Percentiles rank a stretch among this genome's conserved stretches.
Evolutionary conservation across 1,140 invertebrate species (phyloP).

Genomic region (Diuraphis noxia): DNA sequence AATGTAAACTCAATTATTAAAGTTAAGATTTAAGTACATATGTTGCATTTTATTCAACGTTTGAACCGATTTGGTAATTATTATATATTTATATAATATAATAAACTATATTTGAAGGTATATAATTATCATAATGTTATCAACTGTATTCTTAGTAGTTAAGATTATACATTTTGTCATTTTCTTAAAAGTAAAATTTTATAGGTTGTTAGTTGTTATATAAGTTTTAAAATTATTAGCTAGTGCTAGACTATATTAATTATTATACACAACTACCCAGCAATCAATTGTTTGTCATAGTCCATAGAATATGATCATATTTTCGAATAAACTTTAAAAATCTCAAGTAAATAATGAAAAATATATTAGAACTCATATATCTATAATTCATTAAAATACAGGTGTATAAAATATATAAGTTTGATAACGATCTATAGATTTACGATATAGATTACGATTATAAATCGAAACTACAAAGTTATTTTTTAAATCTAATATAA

Average conservation of each 20-base stretch:
- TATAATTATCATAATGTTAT: neutral
- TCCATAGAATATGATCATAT: no score
- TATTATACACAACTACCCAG: neutral
- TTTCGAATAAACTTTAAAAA: neutral
- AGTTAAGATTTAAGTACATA: neutral
- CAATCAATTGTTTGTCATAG: neutral
- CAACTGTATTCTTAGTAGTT: neutral
- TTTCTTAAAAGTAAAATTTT: neutral
- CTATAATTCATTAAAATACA: neutral
- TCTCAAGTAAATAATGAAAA: neutral
- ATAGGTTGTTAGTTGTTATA: neutral
- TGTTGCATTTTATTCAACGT: neutral
- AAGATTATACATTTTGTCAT: neutral
- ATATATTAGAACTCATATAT: neutral
- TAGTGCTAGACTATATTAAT: no score
- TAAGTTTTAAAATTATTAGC: neutral
- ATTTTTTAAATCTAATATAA: neutral
- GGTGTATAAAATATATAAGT: neutral
- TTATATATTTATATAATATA: neutral
- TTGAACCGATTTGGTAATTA: neutral
- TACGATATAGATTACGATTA: neutral
- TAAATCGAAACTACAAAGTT: neutral
- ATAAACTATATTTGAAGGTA: neutral
- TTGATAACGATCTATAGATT: neutral
- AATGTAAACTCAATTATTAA: neutral